Base-by-base conservation (phyloP, 2,888 invertebrate species). In the Pristionchus maxplancki region DNA sequence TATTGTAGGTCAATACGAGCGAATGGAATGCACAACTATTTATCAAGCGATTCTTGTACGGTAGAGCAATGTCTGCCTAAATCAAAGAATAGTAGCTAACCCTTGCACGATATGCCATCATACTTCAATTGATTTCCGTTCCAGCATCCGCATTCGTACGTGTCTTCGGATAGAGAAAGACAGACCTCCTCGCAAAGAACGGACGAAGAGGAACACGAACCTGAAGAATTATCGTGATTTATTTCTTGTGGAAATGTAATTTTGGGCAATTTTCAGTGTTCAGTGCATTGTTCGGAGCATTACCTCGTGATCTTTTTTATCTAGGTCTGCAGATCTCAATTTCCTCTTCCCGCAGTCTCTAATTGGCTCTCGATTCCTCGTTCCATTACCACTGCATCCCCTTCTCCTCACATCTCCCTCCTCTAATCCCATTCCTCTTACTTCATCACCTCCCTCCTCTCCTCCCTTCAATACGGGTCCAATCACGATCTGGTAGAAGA, bases 141-240 rank as follows among this genome's bases (percentile, higher is more conserved):
- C 91, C 91, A 92, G 87, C 92, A 92, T 15, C 90, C 91, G 50
- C 92, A 92, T 67, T 91, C 90, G 89, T 91, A 92, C 1, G 92
- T 89, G n/a, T 89, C 90, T 40, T 67, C 50, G 6, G 71, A 50
- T 4, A 71, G 71, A 24, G 67, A 48, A 34, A 87, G 24, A 62
- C 87, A 87, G 24, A 87, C 24, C 34, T 87, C 62, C 20, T 87
- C 71, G 50, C 87, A 87, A 5, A 67, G 24, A 0, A 50, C 48
- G 5, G 44, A 62, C 11, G 67, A 40, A 20, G 58, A 62, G 4
- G 87, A 44, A 24, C 87, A 87, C 34, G 74, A 40, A 24, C 87
- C 87, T 87, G 28, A 5, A 85, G 24, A 28, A 78, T 78, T 74
- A 37, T 74, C 34, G 9, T 28, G 34, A 37, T 37, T 74, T 37